phyloP scores from a whole-genome alignment of 2,888 invertebrate genomes.

The Rhingia rostrata region DNA sequence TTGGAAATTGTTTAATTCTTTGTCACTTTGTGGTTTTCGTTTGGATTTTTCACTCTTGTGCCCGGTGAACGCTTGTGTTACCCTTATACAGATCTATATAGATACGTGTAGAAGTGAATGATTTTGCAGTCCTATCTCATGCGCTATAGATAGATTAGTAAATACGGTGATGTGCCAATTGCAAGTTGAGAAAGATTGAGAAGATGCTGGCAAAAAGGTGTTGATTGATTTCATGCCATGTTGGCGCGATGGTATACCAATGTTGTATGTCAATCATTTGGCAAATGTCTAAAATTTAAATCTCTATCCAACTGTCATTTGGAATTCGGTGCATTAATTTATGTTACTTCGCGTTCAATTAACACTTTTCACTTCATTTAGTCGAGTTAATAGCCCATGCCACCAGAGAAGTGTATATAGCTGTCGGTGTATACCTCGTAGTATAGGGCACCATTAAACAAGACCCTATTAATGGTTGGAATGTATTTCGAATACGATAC shows the following conservation, averaged over 20 bases:
- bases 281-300: conserved; percentile 64
- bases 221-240: conserved; percentile 68
- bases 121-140: not conserved
- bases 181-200: not conserved
- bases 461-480: conserved; percentile 69
- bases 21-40: conserved; percentile 62
- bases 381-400: conserved; percentile 73
- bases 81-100: conserved; percentile 11
- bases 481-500: conserved; percentile 58
- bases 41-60: conserved; percentile 6
- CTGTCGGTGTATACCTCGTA: conserved; percentile 15
- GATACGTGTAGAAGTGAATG: conserved; percentile 2
- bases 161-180: conserved; percentile 50
- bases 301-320: conserved; percentile 54
- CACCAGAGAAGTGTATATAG: conserved; percentile 29
- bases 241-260: not conserved
- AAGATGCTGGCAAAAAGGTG: conserved; percentile 50
- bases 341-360: conserved; percentile 73
- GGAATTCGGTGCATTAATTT: conserved; percentile 67
- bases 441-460: conserved; percentile 65
- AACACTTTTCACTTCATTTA: conserved; percentile 76
- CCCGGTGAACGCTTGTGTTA: not conserved
- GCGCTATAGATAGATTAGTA: conserved; percentile 33
- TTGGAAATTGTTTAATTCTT: conserved; percentile 72
- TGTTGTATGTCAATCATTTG: conserved; percentile 50